These are phyloP conservation scores for Poliocrania exsul DNA, from an alignment of 2,797 vertebrate species.

Conservation along the genomic window DNA sequence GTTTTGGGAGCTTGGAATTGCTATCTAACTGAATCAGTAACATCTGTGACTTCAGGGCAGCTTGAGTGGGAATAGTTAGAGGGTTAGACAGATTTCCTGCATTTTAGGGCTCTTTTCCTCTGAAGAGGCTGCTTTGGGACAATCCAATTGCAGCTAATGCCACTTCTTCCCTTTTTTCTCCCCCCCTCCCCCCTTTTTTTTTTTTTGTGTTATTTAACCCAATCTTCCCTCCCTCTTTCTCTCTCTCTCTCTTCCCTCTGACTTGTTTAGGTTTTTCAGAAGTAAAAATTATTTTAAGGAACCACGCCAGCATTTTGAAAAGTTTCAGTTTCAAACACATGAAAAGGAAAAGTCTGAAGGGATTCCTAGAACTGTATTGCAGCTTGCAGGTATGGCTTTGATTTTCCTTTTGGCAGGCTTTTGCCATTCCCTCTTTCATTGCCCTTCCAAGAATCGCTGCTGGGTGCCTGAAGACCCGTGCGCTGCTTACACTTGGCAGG, in stretches of 20 bases:
- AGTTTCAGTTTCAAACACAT: constrained; percentile 63
- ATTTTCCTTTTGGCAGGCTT: constrained; percentile 68
- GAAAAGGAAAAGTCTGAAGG: constrained; percentile 64
- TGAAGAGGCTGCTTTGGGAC: constrained; percentile 54
- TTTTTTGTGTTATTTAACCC: neutral
- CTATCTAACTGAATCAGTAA: constrained; percentile 82
- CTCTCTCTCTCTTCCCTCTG: neutral
- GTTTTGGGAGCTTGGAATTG: constrained; percentile 80
- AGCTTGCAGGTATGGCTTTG: constrained; percentile 75
- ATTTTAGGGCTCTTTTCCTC: constrained; percentile 69
- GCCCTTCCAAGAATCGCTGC: constrained; percentile 55
- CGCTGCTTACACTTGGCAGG: constrained; percentile 45
- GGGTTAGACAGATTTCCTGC: constrained; percentile 83
- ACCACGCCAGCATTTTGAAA: constrained; percentile 49
- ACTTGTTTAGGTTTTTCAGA: constrained; percentile 61
- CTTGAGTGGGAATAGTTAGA: constrained; percentile 65
- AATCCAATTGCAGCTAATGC: constrained; percentile 41
- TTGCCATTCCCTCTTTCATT: constrained; percentile 59
- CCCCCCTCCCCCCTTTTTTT: neutral
- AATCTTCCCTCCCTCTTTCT: neutral
- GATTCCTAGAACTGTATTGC: constrained; percentile 56
- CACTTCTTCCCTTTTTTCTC: neutral
- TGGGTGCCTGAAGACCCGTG: constrained; percentile 42
- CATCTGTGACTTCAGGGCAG: constrained; percentile 83
- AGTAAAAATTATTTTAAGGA: constrained; percentile 58